phyloP scores from a whole-genome alignment of 2,888 invertebrate genomes.

The Polyommatus icarus region DNA sequence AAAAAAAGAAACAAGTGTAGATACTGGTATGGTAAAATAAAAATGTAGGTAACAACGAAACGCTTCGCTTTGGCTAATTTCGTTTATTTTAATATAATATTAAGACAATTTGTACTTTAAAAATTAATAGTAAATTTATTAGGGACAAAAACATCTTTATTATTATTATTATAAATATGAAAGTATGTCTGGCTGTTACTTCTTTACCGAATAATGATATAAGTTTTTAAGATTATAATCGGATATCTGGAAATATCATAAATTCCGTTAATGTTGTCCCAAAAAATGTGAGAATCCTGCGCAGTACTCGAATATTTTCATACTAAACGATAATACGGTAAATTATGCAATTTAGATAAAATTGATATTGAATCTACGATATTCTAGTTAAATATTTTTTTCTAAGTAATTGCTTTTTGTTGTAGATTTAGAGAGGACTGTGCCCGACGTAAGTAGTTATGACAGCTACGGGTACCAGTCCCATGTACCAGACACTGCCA shows the following conservation, averaged over 20 bases:
- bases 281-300: background rate
- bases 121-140: too few relatives aligned
- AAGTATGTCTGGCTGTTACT: too few relatives aligned
- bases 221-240: too few relatives aligned
- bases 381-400: background rate
- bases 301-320: background rate
- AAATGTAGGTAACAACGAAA: background rate
- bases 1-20: too few relatives aligned
- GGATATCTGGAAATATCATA: too few relatives aligned
- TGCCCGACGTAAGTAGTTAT: conserved; percentile 63
- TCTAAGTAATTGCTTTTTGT: background rate
- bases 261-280: background rate
- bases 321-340: background rate
- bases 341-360: background rate
- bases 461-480: conserved; percentile 62
- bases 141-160: too few relatives aligned
- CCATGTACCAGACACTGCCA: conserved; percentile 62
- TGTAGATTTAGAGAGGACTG: conserved; percentile 42
- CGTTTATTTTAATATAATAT: background rate
- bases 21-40: background rate
- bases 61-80: background rate
- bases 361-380: background rate
- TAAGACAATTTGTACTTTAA: too few relatives aligned
- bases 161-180: too few relatives aligned
- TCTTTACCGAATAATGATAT: background rate